Conservation (phyloP, 2,113 vertebrate genomes). For the Leucoraja erinaceus region DNA sequence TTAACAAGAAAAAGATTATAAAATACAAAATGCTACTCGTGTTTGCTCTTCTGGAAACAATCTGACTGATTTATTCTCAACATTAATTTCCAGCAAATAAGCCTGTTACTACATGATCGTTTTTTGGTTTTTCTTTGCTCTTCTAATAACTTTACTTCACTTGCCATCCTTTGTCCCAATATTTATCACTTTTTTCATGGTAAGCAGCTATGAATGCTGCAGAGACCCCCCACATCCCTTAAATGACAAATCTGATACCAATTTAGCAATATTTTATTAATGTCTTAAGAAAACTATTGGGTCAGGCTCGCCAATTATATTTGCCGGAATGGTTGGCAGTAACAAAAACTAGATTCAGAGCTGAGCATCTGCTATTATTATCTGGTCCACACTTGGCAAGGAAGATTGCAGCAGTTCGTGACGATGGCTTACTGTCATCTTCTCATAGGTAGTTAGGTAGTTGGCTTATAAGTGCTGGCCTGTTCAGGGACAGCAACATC, state of each 20-base stretch:
- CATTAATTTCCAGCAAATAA: background rate
- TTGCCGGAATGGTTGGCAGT: background rate
- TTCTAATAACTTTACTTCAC: no score
- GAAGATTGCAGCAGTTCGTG: no score
- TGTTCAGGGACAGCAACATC: no score
- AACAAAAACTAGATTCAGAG: background rate
- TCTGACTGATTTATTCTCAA: background rate
- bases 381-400: background rate
- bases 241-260: background rate
- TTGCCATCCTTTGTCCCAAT: no score
- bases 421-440: no score
- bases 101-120: no score
- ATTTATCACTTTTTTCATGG: background rate
- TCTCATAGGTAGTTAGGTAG: no score
- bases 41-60: background rate
- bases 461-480: no score
- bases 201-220: no score
- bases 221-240: no score
- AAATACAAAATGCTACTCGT: background rate
- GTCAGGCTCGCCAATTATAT: background rate
- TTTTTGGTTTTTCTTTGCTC: no score
- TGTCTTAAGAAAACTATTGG: background rate
- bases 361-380: background rate
- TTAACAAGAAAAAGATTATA: background rate
- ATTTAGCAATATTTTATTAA: background rate